phyloP scores from a whole-genome alignment of 2,797 vertebrate genomes.

The Anguilla pacifica region DNA sequence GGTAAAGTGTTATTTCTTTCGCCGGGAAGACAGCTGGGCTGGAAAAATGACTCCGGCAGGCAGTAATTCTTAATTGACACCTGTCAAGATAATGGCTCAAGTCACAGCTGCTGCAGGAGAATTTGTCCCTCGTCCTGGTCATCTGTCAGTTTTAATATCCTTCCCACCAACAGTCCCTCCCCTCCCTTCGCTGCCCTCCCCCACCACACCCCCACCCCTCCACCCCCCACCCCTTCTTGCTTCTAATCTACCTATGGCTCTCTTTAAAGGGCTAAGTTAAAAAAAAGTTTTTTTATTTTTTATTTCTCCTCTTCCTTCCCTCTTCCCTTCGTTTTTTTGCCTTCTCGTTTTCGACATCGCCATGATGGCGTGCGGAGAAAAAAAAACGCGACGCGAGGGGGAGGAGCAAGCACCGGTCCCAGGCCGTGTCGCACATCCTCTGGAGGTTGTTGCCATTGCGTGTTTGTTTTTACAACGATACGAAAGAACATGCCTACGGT shows the following conservation, averaged over 20 bases:
- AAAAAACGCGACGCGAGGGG: constrained; percentile 41
- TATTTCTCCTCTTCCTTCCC: constrained; percentile 23
- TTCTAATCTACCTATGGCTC: constrained; percentile 85
- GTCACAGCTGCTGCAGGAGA: constrained; percentile 95
- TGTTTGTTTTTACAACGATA: constrained; percentile 75
- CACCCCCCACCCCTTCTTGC: constrained; percentile 47
- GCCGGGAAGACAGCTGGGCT: constrained; percentile 92
- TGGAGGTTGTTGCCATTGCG: constrained; percentile 66
- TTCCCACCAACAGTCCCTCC: constrained; percentile 79
- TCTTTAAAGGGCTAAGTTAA: constrained; percentile 65
- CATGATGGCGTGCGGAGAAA: constrained; percentile 26
- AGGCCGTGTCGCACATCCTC: constrained; percentile 61
- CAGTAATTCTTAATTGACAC: constrained; percentile 99
- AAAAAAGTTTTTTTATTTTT: constrained; percentile 9
- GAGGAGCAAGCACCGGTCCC: constrained; percentile 62
- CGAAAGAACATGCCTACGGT: constrained; percentile 69
- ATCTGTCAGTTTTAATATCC: constrained; percentile 98
- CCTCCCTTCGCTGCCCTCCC: constrained; percentile 29
- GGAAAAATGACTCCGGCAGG: constrained; percentile 87
- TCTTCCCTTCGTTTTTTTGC: not conserved
- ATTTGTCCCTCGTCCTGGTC: constrained; percentile 92
- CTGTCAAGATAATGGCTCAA: constrained; percentile 96
- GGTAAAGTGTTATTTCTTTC: constrained; percentile 96
- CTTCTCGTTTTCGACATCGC: not conserved
- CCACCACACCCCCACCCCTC: constrained; percentile 21